These are phyloP conservation scores for Drosophila limbata DNA, from an alignment of 2,888 invertebrate species.

Conservation along the genomic window DNA sequence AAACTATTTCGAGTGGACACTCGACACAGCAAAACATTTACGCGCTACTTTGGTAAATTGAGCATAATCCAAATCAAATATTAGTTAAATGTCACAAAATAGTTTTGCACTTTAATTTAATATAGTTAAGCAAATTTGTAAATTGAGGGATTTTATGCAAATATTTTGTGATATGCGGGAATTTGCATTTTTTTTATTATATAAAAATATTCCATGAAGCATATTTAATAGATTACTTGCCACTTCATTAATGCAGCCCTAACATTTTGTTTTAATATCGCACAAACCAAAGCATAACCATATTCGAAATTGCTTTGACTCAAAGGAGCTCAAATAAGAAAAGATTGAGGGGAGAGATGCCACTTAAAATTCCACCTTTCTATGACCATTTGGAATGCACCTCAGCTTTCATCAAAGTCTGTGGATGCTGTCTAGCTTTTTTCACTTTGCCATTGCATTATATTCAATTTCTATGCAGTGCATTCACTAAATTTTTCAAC, in stretches of 20 bases:
- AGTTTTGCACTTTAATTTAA: not conserved
- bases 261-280: conserved; percentile 38
- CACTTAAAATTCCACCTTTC: conserved; percentile 59
- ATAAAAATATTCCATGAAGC: not conserved
- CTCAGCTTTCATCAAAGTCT: conserved; percentile 39
- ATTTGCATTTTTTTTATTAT: not conserved
- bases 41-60: not conserved
- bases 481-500: conserved; percentile 68
- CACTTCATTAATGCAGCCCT: conserved; percentile 20
- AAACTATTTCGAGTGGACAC: conserved; percentile 24
- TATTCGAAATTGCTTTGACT: conserved; percentile 47
- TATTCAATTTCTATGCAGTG: conserved; percentile 77
- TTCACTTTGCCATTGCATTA: conserved; percentile 48
- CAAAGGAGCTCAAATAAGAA: conserved; percentile 56
- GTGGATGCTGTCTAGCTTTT: conserved; percentile 17
- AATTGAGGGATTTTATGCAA: not conserved
- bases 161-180: not conserved
- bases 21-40: conserved; percentile 3
- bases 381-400: conserved; percentile 29
- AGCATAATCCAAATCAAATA: conserved; percentile 5
- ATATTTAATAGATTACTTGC: conserved; percentile 27
- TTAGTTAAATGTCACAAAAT: not conserved
- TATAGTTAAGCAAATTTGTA: not conserved
- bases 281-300: conserved; percentile 23
- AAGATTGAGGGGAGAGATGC: conserved; percentile 6